Conservation (phyloP, 2,113 vertebrate species). For the Pionites leucogaster region DNA sequence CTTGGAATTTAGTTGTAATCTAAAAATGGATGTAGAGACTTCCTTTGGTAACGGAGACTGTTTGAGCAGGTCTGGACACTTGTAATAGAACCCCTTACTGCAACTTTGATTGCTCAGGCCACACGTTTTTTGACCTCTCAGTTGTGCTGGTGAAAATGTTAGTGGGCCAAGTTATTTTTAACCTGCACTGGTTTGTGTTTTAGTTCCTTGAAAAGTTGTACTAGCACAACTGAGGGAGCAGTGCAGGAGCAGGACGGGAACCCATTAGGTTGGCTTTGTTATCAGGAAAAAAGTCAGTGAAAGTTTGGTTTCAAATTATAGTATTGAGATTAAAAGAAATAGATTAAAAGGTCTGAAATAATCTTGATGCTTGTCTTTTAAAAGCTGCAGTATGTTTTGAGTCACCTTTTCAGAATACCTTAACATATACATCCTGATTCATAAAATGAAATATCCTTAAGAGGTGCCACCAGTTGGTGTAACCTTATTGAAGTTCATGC, state of each 20-base stretch:
- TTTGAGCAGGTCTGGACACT: background rate
- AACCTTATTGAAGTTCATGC: background rate
- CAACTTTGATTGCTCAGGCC: background rate
- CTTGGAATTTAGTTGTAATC: background rate
- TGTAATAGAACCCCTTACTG: background rate
- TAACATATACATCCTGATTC: background rate
- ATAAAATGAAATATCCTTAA: background rate
- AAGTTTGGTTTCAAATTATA: background rate
- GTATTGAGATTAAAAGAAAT: background rate
- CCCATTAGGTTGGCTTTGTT: background rate
- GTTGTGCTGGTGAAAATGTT: background rate
- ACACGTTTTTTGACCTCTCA: background rate
- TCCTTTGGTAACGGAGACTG: background rate
- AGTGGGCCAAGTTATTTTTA: conserved; percentile 19
- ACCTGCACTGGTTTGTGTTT: background rate
- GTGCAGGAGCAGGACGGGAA: background rate
- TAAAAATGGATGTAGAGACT: background rate
- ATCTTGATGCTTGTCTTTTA: background rate
- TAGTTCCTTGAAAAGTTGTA: background rate
- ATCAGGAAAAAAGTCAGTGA: background rate
- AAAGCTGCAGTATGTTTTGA: background rate
- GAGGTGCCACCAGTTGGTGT: background rate
- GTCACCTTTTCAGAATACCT: background rate
- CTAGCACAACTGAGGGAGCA: background rate
- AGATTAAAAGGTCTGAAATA: background rate